Base-by-base conservation (phyloP, 2,888 invertebrate species). In the Trachelus stipa region DNA sequence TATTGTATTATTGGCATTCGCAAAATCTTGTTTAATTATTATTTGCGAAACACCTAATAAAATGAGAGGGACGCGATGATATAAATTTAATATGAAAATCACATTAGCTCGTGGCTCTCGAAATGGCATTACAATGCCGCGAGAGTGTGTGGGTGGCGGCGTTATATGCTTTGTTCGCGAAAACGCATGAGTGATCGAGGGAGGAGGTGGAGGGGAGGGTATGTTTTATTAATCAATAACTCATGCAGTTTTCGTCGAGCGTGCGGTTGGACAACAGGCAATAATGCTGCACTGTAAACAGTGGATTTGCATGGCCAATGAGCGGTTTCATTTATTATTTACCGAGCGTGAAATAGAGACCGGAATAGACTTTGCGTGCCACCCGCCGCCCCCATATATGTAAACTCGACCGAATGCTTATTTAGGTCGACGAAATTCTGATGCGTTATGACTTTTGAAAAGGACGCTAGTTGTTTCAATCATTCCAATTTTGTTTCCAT, bases 211-310 rank as follows among this genome's bases (percentile, higher is more conserved):
- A 0, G 34, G 3, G 34, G 34, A 1, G 2, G 34, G 12, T 12
- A 12, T 73, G 73, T 73, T 73, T 73, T 73, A 73, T 73, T 73
- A 73, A 73, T 73, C 73, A 34, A 73, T 73, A 73, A 73, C 73
- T 73, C 34, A 23, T 34, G 73, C 34, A 35, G 12, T 34, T 35
- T 73, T 73, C 34, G 34, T 73, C n/a, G 73, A 73, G 73, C 73
- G 23, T n/a, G 34, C 69, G 69, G 69, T 69, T 69, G 69, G 69
- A 69, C 69, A 33, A 69, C 69, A 69, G 23, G 69, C 33, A 35
- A 34, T 73, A 73, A 73, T 34, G 35, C 73, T 35, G 34, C 73
- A 35, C 34, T 73, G 73, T 73, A 73, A 73, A 73, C 73, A 73
- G 73, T 34, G 73, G 31, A 73, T 73, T 73, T 73, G 73, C 73